These are phyloP conservation scores for Sparus aurata DNA, from an alignment of 2,797 vertebrate species.

Conservation along the genomic window DNA sequence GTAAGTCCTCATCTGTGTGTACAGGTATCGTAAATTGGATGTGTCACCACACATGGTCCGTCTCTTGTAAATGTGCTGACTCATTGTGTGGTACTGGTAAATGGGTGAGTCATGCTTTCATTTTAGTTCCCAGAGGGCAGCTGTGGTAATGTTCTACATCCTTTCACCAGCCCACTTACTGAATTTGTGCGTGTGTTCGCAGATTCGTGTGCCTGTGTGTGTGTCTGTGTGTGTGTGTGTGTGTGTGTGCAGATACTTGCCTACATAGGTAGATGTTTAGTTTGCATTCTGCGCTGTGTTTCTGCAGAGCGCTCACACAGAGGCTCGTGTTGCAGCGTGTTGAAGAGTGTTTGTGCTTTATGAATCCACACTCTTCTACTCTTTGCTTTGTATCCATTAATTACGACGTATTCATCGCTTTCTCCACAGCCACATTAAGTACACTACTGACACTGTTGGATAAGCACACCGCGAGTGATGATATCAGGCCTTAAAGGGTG, in stretches of 20 bases:
- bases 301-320: constrained; percentile 21
- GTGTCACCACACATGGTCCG: not conserved
- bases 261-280: constrained; percentile 30
- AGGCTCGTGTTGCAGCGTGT: not conserved
- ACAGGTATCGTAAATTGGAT: constrained; percentile 20
- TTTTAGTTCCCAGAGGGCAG: constrained; percentile 51
- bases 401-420: constrained; percentile 17
- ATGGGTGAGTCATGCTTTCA: constrained; percentile 67
- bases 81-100: constrained; percentile 59
- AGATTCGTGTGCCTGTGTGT: not conserved
- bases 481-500: constrained; percentile 33
- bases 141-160: constrained; percentile 47
- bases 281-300: constrained; percentile 16
- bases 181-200: not conserved
- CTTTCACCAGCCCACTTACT: constrained; percentile 52
- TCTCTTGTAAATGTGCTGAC: constrained; percentile 54
- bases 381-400: constrained; percentile 37
- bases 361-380: constrained; percentile 34
- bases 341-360: constrained; percentile 35
- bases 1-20: not conserved
- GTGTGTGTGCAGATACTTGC: constrained; percentile 20
- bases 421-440: not conserved
- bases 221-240: not conserved
- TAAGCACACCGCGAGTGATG: constrained; percentile 33
- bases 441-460: constrained; percentile 24